Base-by-base conservation (phyloP, 1,140 invertebrate genomes). In the Vanessa tameamea region DNA sequence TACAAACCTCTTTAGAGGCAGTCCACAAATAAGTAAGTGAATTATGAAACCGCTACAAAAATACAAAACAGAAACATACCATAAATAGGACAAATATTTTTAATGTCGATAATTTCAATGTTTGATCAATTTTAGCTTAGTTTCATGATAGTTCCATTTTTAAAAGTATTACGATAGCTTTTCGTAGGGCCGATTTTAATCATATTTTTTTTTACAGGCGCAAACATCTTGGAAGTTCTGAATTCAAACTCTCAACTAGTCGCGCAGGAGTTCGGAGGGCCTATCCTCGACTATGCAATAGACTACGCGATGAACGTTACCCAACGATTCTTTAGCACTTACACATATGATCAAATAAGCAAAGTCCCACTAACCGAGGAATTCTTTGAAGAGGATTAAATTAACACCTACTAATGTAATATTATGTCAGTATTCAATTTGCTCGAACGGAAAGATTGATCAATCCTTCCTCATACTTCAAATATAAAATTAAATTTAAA, bases 301-400 rank as follows among this genome's bases (percentile, higher is more conserved):
- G 89, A 88, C 50, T 92, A 91, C 70, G 87, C 88, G 6, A 91
- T 92, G 89, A 92, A 91, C 20, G 88, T 91, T 43, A 92, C 89
- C 0, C 89, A 91, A 71, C 74, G 84, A 15, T 92, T 92, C 80
- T 92, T 92, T 69, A 83, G 87, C 72, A 83, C 90, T 0, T 92
- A 90, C 78, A 91, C 90, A 0, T 92, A 92, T 64, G 85, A 92
- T 68, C 90, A 92, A 73, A 77, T 92, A 47, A 86, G 85, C 47
- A 81, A 84, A 51, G 83, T 92, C 7, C 89, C 89, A 0, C 70
- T 92, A 1, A 85, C 87, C 15, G 88, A 91, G 0, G 90, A 92
- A 0, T 92, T 92, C 81, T 92, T 92, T 48, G 90, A 89, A 67
- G 85, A 92, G 47, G 85, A 86, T 59, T 87, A 85, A 70, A 9